phyloP scores from a whole-genome alignment of 2,888 invertebrate species.

The Macaria notata region DNA sequence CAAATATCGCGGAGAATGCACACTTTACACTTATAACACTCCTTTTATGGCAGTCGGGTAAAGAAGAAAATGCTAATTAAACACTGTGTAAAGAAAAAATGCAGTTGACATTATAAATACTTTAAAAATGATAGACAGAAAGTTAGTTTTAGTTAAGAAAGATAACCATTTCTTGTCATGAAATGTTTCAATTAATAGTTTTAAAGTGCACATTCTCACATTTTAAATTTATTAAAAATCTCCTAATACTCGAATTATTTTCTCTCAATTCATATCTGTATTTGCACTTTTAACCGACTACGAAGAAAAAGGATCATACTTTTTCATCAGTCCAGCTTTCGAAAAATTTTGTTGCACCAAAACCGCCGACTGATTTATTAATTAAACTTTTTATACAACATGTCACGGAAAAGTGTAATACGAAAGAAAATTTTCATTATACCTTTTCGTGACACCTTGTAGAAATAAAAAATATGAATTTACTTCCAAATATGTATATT shows the following conservation, averaged over 20 bases:
- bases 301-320: slow-evolving; percentile 21
- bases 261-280: background rate
- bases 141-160: too few relatives aligned
- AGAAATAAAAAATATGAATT: slow-evolving; percentile 23
- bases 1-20: slow-evolving; percentile 28
- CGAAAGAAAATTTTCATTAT: background rate
- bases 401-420: too few relatives aligned
- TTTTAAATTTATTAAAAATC: slow-evolving; percentile 1
- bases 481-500: slow-evolving; percentile 32
- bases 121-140: too few relatives aligned
- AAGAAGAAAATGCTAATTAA: slow-evolving; percentile 10
- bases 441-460: background rate
- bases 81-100: too few relatives aligned
- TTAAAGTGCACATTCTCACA: slow-evolving; percentile 23
- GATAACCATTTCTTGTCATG: too few relatives aligned
- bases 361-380: slow-evolving; percentile 28
- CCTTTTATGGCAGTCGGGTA: background rate
- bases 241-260: slow-evolving; percentile 6
- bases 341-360: slow-evolving; percentile 31
- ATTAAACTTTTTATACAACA: too few relatives aligned
- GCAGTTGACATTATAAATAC: too few relatives aligned
- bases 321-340: slow-evolving; percentile 21
- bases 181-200: background rate
- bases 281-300: slow-evolving; percentile 35
- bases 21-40: background rate